A percentile compares a stretch with the other conserved stretches of the same genome.
phyloP scores from a whole-genome alignment of 2,888 invertebrate species.

The Pseudoips prasinana region DNA sequence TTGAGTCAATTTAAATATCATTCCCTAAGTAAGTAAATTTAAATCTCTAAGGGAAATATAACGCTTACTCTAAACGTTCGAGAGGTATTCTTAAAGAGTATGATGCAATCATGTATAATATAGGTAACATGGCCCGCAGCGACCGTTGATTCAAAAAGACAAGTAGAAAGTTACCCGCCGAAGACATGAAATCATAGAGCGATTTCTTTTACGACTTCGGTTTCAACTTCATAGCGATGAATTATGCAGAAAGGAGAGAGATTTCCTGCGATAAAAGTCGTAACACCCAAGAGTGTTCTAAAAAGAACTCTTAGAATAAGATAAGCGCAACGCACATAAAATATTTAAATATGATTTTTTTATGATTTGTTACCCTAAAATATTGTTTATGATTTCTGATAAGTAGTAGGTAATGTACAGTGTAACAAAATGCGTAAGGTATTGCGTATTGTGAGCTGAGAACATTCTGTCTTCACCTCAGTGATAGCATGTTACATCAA shows the following conservation, averaged over 20 bases:
- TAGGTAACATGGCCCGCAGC: constrained; percentile 45
- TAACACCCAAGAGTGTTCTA: constrained; percentile 75
- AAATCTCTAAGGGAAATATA: neutral
- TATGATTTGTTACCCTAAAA: constrained; percentile 3
- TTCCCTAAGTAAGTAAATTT: too few relatives aligned
- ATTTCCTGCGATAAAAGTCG: constrained; percentile 79
- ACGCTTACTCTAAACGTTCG: constrained; percentile 14
- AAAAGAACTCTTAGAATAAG: constrained; percentile 67
- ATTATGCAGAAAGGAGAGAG: constrained; percentile 80
- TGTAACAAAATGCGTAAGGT: too few relatives aligned
- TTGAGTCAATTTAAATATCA: too few relatives aligned
- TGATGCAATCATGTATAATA: constrained; percentile 46
- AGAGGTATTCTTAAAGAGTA: constrained; percentile 23
- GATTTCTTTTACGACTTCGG: constrained; percentile 81
- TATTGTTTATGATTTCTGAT: too few relatives aligned
- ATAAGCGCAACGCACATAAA: constrained; percentile 48
- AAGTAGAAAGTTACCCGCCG: constrained; percentile 72
- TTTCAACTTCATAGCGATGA: constrained; percentile 81
- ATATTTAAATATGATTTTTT: constrained; percentile 34
- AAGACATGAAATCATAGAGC: constrained; percentile 81
- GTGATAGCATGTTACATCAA: too few relatives aligned
- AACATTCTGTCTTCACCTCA: too few relatives aligned
- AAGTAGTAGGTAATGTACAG: too few relatives aligned
- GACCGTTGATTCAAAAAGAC: constrained; percentile 69
- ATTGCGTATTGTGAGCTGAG: too few relatives aligned